Evolutionary conservation across 2,113 vertebrate species (phyloP), one percentile per base, ranked within the genome.

Genomic region (Neodontobutis hainanensis): DNA sequence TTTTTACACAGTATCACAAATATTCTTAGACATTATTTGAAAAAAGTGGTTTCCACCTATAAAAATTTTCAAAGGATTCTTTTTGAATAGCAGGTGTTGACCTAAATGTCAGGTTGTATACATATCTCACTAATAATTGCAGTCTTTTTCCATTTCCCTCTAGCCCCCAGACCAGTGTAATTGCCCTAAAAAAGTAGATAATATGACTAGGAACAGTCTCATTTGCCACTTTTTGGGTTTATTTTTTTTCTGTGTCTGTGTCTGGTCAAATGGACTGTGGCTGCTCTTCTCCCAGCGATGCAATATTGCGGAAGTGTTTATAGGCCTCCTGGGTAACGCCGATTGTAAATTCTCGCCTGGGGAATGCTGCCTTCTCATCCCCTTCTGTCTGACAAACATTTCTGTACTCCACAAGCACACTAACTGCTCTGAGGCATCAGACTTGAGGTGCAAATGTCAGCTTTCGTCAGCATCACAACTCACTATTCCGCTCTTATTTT

Each of bases 391-490:
- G 15, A 68, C 70, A 69, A 70, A 80, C 61, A 76, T 82, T 42
- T 70, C 71, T 75, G 32, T n/a, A 15, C 68, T 69, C 65, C 77
- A 77, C 80, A 77, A 77, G 82, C 83, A 68, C 69, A 48, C 55
- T 57, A 66, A 68, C 70, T 55, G 73, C 73, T 83, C 51, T 2
- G 11, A 82, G 78, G 82, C 84, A 70, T 61, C 58, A 16, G 60
- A 60, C 73, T 59, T 11, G 74, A 72, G 81, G 84, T 85, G 77
- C 67, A 80, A 85, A 80, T 75, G 87, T 82, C 85, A 70, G 53
- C 65, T 59, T 49, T 70, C 68, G 61, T 90, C 40, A 85, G 5
- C 68, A 70, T 92, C 79, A 83, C 73, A 11, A 6, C 68, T 61
- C 57, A 11, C 27, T 19, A 44, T 74, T 50, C 69, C 27, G n/a